These are phyloP conservation scores for Glyptemys insculpta DNA, from an alignment of 2,797 vertebrate species.

Conservation along the genomic window DNA sequence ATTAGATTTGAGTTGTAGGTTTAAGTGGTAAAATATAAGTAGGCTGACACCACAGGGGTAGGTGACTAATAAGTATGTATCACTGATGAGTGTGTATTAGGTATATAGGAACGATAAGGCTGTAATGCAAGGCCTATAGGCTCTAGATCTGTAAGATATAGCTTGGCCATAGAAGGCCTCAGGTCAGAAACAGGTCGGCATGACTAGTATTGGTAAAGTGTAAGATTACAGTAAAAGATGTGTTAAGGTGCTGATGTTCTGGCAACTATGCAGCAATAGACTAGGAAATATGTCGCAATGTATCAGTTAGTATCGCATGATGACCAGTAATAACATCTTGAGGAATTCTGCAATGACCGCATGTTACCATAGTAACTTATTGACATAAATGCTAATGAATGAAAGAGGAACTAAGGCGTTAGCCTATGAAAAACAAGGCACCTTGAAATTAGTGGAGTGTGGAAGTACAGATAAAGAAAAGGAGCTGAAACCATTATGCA, in stretches of 20 bases:
- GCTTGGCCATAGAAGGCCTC: too few species aligned
- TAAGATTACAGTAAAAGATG: not conserved
- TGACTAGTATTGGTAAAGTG: not conserved
- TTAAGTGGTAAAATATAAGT: not conserved
- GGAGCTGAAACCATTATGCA: not conserved
- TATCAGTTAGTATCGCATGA: not conserved
- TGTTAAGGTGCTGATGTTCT: not conserved
- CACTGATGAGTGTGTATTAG: not conserved
- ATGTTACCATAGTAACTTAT: not conserved
- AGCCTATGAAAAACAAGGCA: not conserved
- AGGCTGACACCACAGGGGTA: not conserved
- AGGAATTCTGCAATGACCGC: not conserved
- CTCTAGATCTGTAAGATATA: not conserved
- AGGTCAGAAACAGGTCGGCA: not conserved
- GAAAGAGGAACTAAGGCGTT: not conserved
- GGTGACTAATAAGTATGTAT: not conserved
- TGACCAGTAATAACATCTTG: not conserved
- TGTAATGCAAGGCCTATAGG: not conserved
- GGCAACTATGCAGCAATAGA: not conserved
- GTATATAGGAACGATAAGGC: not conserved
- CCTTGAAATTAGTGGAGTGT: not conserved
- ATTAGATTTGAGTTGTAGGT: not conserved
- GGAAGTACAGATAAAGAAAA: not conserved
- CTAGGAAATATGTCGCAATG: not conserved
- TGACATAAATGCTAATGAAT: not conserved